Percentiles rank a stretch among this genome's conserved stretches.
Evolutionary conservation across 1,140 invertebrate species (phyloP).

Genomic region (Portunus trituberculatus): DNA sequence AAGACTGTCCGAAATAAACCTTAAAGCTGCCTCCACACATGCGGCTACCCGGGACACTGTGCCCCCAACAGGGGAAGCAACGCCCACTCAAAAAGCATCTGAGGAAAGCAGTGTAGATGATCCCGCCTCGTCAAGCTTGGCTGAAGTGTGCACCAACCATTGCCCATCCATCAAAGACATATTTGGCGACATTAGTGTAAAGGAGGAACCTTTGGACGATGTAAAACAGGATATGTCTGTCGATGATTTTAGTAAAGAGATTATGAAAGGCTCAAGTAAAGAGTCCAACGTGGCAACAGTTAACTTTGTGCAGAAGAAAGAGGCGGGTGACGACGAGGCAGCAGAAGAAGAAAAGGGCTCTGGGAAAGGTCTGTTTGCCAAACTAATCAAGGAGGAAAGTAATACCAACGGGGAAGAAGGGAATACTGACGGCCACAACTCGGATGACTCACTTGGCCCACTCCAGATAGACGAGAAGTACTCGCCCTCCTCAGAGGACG

Average conservation of each 20-base stretch:
- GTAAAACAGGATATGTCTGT: conserved; percentile 66
- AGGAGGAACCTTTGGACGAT: conserved; percentile 66
- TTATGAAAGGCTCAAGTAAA: conserved; percentile 45
- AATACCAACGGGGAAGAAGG: conserved; percentile 37
- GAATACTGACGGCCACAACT: conserved; percentile 44
- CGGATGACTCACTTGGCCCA: conserved; percentile 62
- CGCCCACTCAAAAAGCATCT: neutral
- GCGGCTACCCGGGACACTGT: neutral
- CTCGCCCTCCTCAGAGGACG: conserved; percentile 36
- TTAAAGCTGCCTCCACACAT: neutral
- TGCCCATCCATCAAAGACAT: conserved; percentile 69
- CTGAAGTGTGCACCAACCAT: conserved; percentile 65
- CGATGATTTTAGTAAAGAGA: conserved; percentile 69
- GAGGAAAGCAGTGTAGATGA: neutral
- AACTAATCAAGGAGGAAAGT: conserved; percentile 64
- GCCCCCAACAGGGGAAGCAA: neutral
- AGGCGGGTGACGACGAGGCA: neutral
- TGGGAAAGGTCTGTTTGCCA: conserved; percentile 62
- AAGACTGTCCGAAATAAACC: neutral
- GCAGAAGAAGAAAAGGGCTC: conserved; percentile 19
- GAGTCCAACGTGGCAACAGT: neutral
- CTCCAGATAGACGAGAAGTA: conserved; percentile 64
- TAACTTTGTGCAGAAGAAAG: neutral
- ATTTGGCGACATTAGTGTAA: conserved; percentile 66
- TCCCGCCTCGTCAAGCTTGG: conserved; percentile 35